phyloP scores from a whole-genome alignment of 2,888 invertebrate species.

The Tachina fera region DNA sequence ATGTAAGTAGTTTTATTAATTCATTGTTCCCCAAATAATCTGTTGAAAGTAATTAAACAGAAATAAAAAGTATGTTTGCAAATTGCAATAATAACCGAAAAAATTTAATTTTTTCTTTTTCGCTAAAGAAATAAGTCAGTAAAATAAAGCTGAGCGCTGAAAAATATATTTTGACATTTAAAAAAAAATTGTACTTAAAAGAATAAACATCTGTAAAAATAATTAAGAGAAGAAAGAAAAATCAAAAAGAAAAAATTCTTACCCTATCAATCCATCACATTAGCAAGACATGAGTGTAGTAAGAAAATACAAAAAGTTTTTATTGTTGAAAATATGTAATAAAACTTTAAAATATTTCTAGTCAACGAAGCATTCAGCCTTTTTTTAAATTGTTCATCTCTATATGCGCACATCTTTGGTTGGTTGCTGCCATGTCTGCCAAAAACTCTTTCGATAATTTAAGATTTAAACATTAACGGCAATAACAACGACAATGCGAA shows the following conservation, averaged over 20 bases:
- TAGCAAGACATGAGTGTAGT: constrained; percentile 13
- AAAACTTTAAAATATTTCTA: constrained; percentile 38
- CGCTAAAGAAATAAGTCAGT: constrained; percentile 4
- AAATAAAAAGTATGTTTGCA: neutral
- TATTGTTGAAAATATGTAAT: constrained; percentile 9
- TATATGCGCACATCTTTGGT: neutral
- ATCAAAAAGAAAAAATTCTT: constrained; percentile 12
- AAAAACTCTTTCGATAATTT: constrained; percentile 7
- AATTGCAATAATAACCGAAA: neutral
- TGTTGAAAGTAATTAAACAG: neutral
- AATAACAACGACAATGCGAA: constrained; percentile 14
- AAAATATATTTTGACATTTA: constrained; percentile 21
- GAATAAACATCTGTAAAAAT: constrained; percentile 63
- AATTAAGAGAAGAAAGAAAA: constrained; percentile 15
- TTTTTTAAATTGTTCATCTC: neutral
- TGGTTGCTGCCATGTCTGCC: neutral
- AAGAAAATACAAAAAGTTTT: constrained; percentile 26
- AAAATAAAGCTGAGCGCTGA: neutral
- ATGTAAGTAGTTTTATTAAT: neutral
- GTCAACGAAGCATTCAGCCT: constrained; percentile 36
- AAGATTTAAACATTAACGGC: constrained; percentile 26
- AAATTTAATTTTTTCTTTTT: neutral
- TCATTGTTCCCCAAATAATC: neutral
- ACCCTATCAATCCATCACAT: constrained; percentile 62
- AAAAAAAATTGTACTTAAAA: neutral